These are phyloP conservation scores for Allobates femoralis DNA, from an alignment of 2,797 vertebrate species.

Conservation along the genomic window DNA sequence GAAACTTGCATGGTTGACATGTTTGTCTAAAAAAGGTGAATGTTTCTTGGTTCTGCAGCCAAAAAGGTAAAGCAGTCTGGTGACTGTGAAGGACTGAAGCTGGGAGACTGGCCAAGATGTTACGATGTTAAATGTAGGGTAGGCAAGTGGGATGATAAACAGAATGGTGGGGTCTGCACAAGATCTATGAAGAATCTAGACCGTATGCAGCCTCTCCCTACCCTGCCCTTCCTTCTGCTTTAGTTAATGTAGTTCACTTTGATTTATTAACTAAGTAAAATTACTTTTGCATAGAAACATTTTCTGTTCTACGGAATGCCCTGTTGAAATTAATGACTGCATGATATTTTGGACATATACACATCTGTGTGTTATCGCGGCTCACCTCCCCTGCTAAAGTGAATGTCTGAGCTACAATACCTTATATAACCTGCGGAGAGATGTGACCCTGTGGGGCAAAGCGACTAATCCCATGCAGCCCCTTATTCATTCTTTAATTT, in stretches of 20 bases:
- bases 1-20: conserved; percentile 17
- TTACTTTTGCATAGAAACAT: neutral
- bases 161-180: conserved; percentile 17
- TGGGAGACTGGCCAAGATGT: conserved; percentile 37
- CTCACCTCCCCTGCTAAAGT: no score
- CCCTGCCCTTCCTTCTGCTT: neutral
- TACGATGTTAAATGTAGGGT: conserved; percentile 15
- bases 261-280: neutral
- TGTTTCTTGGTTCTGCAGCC: conserved; percentile 16
- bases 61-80: conserved; percentile 26
- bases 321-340: neutral
- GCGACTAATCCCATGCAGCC: neutral
- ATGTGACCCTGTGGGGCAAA: neutral
- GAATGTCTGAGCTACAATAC: neutral
- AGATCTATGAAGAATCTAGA: neutral
- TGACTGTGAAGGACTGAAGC: conserved; percentile 30
- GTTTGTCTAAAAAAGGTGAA: conserved; percentile 33
- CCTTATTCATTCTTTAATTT: neutral
- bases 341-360: neutral
- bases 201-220: neutral
- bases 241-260: neutral
- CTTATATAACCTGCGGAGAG: neutral
- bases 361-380: no score
- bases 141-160: conserved; percentile 43
- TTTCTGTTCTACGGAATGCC: neutral